Conservation (phyloP, 23 tunicate genomes). For the Diplosoma virens region DNA sequence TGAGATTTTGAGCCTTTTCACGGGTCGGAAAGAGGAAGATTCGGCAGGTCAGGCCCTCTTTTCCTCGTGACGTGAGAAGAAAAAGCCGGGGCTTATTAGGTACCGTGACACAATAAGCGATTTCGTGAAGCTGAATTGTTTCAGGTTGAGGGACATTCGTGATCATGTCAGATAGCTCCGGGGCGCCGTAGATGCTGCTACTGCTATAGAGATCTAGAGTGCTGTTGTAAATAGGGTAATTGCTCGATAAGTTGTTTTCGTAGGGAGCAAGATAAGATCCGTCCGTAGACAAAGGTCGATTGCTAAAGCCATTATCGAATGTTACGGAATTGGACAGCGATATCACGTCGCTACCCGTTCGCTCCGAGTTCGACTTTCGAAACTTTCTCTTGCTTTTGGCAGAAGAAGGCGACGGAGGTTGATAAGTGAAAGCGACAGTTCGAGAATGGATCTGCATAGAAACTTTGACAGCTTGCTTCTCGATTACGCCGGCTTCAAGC, state of each 20-base stretch:
- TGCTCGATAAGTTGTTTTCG: too few species aligned
- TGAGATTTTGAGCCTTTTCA: slow-evolving; percentile 65
- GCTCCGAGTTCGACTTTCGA: neutral
- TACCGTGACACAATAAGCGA: slow-evolving; percentile 74
- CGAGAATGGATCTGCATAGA: neutral
- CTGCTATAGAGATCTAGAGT: neutral
- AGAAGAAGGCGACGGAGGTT: neutral
- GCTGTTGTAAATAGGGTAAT: too few species aligned
- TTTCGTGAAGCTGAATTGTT: slow-evolving; percentile 51
- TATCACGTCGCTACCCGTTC: neutral
- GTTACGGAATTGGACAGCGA: neutral
- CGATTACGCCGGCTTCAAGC: slow-evolving; percentile 5
- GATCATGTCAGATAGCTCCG: neutral
- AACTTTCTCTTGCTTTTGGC: neutral
- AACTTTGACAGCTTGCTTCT: slow-evolving; percentile 29
- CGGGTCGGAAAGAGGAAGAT: slow-evolving; percentile 39
- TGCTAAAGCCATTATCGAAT: neutral
- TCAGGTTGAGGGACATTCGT: neutral
- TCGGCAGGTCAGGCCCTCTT: slow-evolving; percentile 48
- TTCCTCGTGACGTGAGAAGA: slow-evolving; percentile 63
- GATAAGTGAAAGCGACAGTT: slow-evolving; percentile 14
- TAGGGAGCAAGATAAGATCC: too few species aligned
- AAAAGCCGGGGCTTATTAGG: slow-evolving; percentile 53
- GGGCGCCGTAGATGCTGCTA: neutral
- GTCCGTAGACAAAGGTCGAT: neutral